A percentile compares a stretch with the other conserved stretches of the same genome.
phyloP scores from a whole-genome alignment of 30 jellyfish, hydroid and myxozoan genomes.

The Turritopsis dohrnii region DNA sequence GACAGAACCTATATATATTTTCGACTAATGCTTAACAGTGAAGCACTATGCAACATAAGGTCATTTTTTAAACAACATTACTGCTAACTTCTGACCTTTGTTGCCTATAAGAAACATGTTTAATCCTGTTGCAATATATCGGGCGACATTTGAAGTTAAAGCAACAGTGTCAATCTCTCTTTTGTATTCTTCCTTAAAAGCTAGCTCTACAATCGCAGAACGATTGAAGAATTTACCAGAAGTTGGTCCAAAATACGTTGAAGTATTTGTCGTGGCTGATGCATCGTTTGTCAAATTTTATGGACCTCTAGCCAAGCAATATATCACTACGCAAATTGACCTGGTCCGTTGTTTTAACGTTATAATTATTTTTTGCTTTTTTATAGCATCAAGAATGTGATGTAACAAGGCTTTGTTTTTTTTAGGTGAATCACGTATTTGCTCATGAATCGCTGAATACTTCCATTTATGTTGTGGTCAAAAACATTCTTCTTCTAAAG shows the following conservation, averaged over 20 bases:
- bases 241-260: conserved; percentile 1
- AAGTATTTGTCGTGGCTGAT: conserved; percentile 12
- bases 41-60: no score
- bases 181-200: background rate
- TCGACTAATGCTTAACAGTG: no score
- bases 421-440: conserved; percentile 8
- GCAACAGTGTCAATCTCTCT: background rate
- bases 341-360: background rate
- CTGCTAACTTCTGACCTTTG: no score
- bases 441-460: conserved; percentile 11
- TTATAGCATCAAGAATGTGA: background rate
- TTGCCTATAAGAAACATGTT: no score
- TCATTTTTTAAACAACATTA: no score
- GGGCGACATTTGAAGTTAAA: no score
- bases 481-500: background rate
- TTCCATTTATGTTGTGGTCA: background rate
- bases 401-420: background rate
- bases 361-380: background rate
- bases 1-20: no score
- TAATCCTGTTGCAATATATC: no score
- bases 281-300: conserved; percentile 1
- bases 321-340: background rate
- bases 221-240: background rate
- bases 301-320: background rate
- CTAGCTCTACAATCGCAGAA: background rate